phyloP scores from a whole-genome alignment of 2,888 invertebrate genomes.

The Cheilosia variabilis region DNA sequence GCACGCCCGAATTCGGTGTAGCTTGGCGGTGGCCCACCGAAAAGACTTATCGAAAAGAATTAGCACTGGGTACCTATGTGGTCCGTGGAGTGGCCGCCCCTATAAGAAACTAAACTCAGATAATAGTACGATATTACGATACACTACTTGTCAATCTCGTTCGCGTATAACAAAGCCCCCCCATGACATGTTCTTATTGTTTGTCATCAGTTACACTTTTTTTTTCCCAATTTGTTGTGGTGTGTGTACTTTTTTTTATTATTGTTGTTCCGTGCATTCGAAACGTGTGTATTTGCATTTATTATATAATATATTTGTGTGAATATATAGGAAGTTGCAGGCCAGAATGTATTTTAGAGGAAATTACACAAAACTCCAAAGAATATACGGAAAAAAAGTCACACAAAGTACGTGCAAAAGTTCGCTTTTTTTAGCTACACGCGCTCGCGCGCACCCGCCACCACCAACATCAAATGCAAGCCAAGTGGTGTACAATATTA shows the following conservation, averaged over 20 bases:
- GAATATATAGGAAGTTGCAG: conserved; percentile 63
- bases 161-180: conserved; percentile 52
- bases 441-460: conserved; percentile 52
- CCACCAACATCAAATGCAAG: not conserved
- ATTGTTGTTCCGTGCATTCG: conserved; percentile 57
- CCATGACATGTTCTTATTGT: conserved; percentile 12
- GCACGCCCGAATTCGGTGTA: conserved; percentile 41
- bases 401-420: conserved; percentile 64
- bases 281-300: conserved; percentile 73
- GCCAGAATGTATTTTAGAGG: conserved; percentile 47
- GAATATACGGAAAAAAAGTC: conserved; percentile 37
- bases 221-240: conserved; percentile 41
- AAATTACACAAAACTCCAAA: conserved; percentile 39
- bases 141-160: conserved; percentile 60
- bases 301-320: conserved; percentile 51
- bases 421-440: conserved; percentile 56
- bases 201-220: conserved; percentile 43
- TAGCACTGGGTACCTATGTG: not conserved
- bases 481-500: conserved; percentile 8
- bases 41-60: conserved; percentile 8
- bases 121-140: conserved; percentile 29
- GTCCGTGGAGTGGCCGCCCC: conserved; percentile 26
- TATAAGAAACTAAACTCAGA: conserved; percentile 54
- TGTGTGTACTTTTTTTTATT: conserved; percentile 32
- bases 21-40: conserved; percentile 29